Evolutionary conservation across 1,140 invertebrate species (phyloP).

Genomic region (Onthophagus taurus): DNA sequence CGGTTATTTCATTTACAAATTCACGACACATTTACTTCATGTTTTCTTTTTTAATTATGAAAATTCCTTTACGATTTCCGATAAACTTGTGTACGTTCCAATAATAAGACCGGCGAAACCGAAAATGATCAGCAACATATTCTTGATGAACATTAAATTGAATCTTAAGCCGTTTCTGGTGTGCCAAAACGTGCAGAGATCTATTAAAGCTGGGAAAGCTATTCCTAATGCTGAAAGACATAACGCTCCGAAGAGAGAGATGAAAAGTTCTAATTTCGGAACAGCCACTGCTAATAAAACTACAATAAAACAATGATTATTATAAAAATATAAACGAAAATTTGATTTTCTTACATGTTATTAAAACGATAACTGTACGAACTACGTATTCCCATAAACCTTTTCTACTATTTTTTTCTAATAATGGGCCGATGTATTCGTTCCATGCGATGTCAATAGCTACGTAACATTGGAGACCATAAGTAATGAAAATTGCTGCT

Average conservation of each 20-base stretch:
- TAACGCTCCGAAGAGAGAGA: slow-evolving; percentile 81
- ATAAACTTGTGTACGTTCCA: slow-evolving; percentile 60
- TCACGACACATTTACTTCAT: slow-evolving; percentile 6
- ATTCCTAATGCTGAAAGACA: slow-evolving; percentile 76
- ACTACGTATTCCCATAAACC: slow-evolving; percentile 57
- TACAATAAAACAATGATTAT: slow-evolving; percentile 32
- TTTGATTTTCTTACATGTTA: slow-evolving; percentile 62
- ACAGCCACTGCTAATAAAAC: slow-evolving; percentile 69
- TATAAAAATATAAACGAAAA: not conserved
- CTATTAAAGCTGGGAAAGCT: slow-evolving; percentile 79
- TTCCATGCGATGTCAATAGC: slow-evolving; percentile 84
- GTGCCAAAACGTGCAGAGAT: slow-evolving; percentile 58
- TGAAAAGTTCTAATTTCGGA: slow-evolving; percentile 77
- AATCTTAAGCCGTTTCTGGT: slow-evolving; percentile 38
- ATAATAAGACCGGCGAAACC: slow-evolving; percentile 56
- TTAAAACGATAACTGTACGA: slow-evolving; percentile 55
- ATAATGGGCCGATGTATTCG: slow-evolving; percentile 42
- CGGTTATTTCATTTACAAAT: slow-evolving; percentile 4
- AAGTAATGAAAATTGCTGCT: slow-evolving; percentile 72
- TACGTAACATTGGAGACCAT: slow-evolving; percentile 82
- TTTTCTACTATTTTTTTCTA: slow-evolving; percentile 36
- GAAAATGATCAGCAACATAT: slow-evolving; percentile 58
- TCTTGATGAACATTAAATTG: slow-evolving; percentile 48
- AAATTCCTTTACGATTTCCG: slow-evolving; percentile 40
- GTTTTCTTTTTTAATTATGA: slow-evolving; percentile 7